Conservation (phyloP, 2,888 invertebrate species). For the Habrosyne pyritoides region DNA sequence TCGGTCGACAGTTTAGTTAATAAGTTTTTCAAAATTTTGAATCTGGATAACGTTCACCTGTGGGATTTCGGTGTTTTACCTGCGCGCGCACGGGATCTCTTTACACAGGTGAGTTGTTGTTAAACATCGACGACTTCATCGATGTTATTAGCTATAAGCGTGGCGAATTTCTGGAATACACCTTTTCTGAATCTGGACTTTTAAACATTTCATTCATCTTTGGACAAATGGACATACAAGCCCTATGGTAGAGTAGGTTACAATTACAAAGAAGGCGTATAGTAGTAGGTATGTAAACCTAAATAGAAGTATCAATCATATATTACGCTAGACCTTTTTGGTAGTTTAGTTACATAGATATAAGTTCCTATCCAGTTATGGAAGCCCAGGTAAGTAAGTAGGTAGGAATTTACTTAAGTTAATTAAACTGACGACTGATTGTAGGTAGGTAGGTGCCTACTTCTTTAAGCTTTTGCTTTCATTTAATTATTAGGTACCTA, state of each 20-base stretch:
- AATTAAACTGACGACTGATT: background rate
- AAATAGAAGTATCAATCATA: too few relatives aligned
- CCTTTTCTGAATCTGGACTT: too few relatives aligned
- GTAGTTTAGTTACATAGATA: too few relatives aligned
- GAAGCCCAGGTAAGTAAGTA: too few relatives aligned
- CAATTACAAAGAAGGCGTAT: too few relatives aligned
- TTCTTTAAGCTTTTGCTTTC: background rate
- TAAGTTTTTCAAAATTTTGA: conserved; percentile 54
- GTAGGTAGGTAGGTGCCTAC: background rate
- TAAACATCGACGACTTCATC: conserved; percentile 16
- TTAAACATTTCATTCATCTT: too few relatives aligned
- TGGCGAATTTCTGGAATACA: background rate
- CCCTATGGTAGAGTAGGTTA: too few relatives aligned
- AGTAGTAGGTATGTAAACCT: too few relatives aligned
- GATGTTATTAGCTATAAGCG: background rate
- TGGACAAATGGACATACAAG: too few relatives aligned
- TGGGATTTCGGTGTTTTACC: conserved; percentile 77
- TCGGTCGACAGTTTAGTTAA: background rate
- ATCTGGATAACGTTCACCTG: conserved; percentile 75
- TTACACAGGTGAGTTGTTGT: conserved; percentile 67
- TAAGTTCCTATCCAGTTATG: too few relatives aligned
- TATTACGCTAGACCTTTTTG: too few relatives aligned
- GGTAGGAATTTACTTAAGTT: too few relatives aligned
- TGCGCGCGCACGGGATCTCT: conserved; percentile 79
- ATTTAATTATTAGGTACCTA: background rate